Evolutionary conservation across 1,140 invertebrate genomes (phyloP), one percentile per base, ranked within the genome.

Genomic region (Diprion similis): DNA sequence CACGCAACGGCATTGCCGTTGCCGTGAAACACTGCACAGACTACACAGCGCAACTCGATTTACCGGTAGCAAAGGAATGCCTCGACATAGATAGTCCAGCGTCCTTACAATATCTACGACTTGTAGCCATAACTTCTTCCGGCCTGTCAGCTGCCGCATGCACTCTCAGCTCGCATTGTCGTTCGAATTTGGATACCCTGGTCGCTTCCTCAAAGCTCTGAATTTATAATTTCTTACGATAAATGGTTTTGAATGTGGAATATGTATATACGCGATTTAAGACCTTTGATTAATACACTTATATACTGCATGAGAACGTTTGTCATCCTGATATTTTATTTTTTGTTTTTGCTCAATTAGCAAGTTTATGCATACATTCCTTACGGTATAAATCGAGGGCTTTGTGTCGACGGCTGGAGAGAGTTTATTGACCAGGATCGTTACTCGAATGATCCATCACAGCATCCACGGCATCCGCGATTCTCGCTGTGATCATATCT

Each of bases 61-160:
- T 13, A 59, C 51, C 51, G 51, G 51, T 59, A 17, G 51, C 51
- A 17, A 59, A 59, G 51, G 51, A 59, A 59, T 59, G 51, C 51
- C 15, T 10, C 10, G 48, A 51, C 48, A n/a, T n/a, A n/a, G 10
- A 51, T 51, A 10, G 48, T 51, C 15, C 48, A 51, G 15, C 48
- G 48, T 51, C 51, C 51, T 59, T 59, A 59, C n/a, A 59, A 13
- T 59, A 37, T 37, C 24, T 37, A 37, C 46, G n/a, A 19, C 13
- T 18, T 18, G 15, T 65, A 46, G 47, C 13, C 73, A 19, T 70
- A 45, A 70, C 70, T 73, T 70, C 11, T 8, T 45, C 19, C 51
- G 13, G n/a, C 48, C 46, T 66, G 69, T 65, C 59, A 74, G 68
- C 66, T 51, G 69, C 17, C 72, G 66, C 69, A 66, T 66, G 73